Conservation (phyloP, 2,113 vertebrate genomes). For the Myotis lucifugus region DNA sequence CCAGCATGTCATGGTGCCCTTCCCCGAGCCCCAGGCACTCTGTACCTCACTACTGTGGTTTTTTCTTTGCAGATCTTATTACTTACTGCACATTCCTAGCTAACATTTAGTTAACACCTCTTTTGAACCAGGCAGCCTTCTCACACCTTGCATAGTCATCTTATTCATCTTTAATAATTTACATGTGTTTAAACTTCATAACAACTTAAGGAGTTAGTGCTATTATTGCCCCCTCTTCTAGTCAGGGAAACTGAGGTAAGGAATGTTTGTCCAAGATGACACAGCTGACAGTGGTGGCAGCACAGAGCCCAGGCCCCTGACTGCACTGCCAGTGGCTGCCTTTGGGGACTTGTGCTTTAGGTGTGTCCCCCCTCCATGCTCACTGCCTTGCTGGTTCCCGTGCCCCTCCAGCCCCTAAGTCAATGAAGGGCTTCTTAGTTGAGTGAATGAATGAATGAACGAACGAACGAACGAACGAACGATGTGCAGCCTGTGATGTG, state of each 20-base stretch:
- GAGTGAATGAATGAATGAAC: neutral
- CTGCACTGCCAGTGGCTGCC: neutral
- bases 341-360: neutral
- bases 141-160: neutral
- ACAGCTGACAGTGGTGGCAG: neutral
- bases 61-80: neutral
- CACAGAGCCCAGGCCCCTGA: neutral
- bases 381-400: accelerated
- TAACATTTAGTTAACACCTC: neutral
- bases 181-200: neutral
- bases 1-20: accelerated
- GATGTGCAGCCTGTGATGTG: neutral
- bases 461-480: neutral
- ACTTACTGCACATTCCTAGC: neutral
- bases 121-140: neutral
- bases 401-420: neutral
- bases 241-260: neutral
- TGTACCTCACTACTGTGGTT: neutral
- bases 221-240: neutral
- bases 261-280: neutral
- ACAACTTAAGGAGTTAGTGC: too few species aligned
- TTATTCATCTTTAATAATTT: neutral
- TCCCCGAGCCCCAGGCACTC: neutral
- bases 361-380: accelerated
- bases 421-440: neutral